Evolutionary conservation across 2,113 vertebrate species (phyloP), one percentile per base, ranked within the genome.

Genomic region (Lepus timidus): DNA sequence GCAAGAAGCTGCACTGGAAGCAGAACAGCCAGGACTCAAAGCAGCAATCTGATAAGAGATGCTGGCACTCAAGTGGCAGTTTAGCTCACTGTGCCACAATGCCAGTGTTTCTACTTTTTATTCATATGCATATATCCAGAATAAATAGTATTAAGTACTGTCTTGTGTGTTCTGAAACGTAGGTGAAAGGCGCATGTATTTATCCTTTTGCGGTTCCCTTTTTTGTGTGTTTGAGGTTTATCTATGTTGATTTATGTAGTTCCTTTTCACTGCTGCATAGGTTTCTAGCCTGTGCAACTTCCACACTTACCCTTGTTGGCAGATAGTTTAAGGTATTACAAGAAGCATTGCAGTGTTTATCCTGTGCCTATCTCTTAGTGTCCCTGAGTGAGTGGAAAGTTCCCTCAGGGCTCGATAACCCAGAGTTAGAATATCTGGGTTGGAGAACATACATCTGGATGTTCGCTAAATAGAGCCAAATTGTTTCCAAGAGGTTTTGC

Each of bases 401-500:
- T 68, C 49, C 39, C 91, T 27, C 10, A 70, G 71, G 61, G 27
- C 64, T 67, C 10, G 16, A 49, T 27, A 58, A 76, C 76, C 61
- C 93, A n/a, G 81, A 76, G 76, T 49, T 74, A 93, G 71, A 74
- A 4, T 55, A 67, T 87, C 39, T 76, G 55, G 19, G 61, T 74
- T 33, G 75, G 33, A 49, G 62, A 31, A 3, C 14, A 6, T 33
- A 36, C 76, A 74, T 92, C 88, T 84, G 81, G 65, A 67, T 64
- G 19, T 90, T 92, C 36, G 52, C 84, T 93, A 73, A 83, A 44
- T 44, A 52, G 44, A 71, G 83, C 75, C 85, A 89, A 84, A 20
- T 23, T 62, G 13, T 80, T 95, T 93, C 81, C 70, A 25, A 88
- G 67, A 82, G 71, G 62, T 62, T 94, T 91, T 83, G 73, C 62